phyloP scores from a whole-genome alignment of 1,140 invertebrate species.

The Galendromus occidentalis region DNA sequence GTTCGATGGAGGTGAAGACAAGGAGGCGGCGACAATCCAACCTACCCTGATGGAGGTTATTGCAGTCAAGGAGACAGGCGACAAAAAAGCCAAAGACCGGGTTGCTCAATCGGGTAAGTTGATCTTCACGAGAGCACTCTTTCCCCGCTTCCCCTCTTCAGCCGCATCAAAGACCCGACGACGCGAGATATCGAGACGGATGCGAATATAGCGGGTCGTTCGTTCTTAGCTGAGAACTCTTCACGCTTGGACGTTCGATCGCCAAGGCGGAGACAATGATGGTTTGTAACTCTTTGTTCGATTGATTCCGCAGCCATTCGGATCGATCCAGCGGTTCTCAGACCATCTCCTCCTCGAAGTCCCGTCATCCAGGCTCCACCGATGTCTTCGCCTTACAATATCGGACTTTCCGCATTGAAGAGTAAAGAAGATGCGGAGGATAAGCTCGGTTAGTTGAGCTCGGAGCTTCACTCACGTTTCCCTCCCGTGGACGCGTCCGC shows the following conservation, averaged over 20 bases:
- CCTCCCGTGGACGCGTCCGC: not conserved
- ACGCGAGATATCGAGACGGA: no score
- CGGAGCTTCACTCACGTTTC: conserved; percentile 13
- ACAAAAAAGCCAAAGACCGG: not conserved
- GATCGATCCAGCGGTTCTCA: not conserved
- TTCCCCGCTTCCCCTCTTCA: not conserved
- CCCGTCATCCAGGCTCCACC: not conserved
- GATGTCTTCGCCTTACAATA: no score
- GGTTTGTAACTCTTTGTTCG: not conserved
- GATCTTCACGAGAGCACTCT: not conserved
- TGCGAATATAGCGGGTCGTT: no score
- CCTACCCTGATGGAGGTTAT: conserved; percentile 18
- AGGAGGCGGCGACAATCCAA: conserved; percentile 17
- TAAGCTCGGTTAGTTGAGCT: not conserved
- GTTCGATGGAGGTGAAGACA: conserved; percentile 17
- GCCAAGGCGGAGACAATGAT: not conserved
- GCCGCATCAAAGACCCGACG: no score
- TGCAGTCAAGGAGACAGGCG: not conserved
- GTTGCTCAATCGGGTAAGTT: conserved; percentile 13
- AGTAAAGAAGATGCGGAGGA: no score
- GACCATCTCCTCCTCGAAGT: not conserved
- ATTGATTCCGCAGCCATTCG: not conserved
- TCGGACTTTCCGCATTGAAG: no score
- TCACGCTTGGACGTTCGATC: no score
- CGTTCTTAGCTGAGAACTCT: no score